phyloP scores from a whole-genome alignment of 1,140 invertebrate species.

The Caenorhabditis remanei region DNA sequence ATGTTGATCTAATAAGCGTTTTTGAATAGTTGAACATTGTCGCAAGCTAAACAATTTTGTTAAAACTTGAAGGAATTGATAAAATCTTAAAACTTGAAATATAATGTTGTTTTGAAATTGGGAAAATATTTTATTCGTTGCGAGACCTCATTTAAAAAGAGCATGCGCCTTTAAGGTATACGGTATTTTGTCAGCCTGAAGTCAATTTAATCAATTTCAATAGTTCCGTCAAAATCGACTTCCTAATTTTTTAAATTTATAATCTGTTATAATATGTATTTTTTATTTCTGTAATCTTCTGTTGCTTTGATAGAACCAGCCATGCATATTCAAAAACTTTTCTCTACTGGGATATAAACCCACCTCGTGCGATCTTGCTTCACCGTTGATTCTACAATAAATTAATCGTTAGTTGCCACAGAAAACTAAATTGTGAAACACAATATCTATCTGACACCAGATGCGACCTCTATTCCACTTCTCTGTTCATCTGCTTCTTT shows the following conservation, averaged over 20 bases:
- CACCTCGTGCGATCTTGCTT: background rate
- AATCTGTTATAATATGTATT: no score
- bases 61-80: no score
- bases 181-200: background rate
- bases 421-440: background rate
- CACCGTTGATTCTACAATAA: background rate
- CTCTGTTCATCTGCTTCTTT: conserved; percentile 45
- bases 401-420: background rate
- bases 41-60: no score
- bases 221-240: no score
- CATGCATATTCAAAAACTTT: background rate
- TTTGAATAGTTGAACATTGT: no score
- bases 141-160: background rate
- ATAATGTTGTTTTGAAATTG: background rate
- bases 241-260: no score
- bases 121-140: background rate
- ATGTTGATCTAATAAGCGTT: no score
- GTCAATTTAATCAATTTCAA: no score
- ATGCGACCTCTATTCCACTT: conserved; percentile 17
- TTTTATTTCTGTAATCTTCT: no score
- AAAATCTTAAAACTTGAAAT: no score
- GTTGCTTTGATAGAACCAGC: no score
- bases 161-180: background rate
- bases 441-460: conserved; percentile 31
- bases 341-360: background rate